Evolutionary conservation across 2,113 vertebrate species (phyloP).

Genomic region (Ceuthmochares aereus): DNA sequence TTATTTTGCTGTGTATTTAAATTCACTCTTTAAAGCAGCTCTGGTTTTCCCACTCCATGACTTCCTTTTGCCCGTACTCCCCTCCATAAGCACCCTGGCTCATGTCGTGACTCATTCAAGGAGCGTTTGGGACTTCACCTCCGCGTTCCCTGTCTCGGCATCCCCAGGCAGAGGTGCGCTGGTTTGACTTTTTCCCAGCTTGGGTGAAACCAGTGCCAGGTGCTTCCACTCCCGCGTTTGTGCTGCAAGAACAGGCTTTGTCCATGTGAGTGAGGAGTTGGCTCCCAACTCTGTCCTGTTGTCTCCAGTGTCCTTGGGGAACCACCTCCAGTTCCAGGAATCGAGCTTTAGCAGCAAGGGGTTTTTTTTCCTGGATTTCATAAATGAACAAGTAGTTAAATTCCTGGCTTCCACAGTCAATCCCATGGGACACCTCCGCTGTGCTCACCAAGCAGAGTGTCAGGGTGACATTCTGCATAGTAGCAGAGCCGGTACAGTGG

Average conservation of each 20-base stretch:
- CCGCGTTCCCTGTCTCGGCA: rapidly evolving
- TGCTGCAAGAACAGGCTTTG: rapidly evolving
- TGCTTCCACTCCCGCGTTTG: neutral
- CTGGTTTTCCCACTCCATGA: neutral
- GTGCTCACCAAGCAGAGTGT: neutral
- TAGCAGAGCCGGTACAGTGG: too few relatives aligned
- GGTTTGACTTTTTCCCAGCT: neutral
- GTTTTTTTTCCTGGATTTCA: neutral
- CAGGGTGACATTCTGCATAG: neutral
- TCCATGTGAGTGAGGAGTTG: neutral
- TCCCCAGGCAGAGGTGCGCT: rapidly evolving
- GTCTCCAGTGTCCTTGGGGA: neutral
- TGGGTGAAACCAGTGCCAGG: neutral
- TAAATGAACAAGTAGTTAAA: neutral
- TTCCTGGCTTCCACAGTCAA: neutral
- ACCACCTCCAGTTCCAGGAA: neutral
- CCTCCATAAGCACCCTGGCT: neutral
- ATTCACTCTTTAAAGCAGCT: neutral
- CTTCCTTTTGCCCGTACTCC: neutral
- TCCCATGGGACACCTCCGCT: neutral
- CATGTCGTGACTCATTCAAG: neutral
- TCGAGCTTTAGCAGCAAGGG: neutral
- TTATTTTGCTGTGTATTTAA: neutral
- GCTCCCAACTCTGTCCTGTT: rapidly evolving
- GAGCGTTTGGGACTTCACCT: neutral